A percentile compares a stretch with the other conserved stretches of the same genome.
Evolutionary conservation across 2,113 vertebrate genomes (phyloP).

Genomic region (Gasterosteus nipponicus): DNA sequence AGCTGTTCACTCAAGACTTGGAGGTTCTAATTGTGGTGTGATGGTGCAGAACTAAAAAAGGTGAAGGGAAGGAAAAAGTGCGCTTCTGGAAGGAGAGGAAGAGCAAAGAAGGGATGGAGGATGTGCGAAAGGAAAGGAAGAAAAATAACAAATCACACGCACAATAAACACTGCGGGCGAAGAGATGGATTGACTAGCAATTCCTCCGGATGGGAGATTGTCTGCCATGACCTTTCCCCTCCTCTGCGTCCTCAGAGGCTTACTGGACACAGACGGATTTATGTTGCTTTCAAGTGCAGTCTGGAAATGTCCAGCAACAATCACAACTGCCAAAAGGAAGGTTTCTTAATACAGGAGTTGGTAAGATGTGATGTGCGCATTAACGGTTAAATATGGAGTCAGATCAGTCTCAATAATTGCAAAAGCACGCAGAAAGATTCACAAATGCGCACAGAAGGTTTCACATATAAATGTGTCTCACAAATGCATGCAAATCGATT

Average conservation of each 20-base stretch:
- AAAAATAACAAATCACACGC: background rate
- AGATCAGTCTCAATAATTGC: no score
- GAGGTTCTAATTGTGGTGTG: constrained; percentile 60
- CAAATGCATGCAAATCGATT: no score
- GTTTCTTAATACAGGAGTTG: background rate
- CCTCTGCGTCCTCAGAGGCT: constrained; percentile 43
- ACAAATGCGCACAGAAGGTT: no score
- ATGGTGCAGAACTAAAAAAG: constrained; percentile 51
- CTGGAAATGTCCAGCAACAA: constrained; percentile 35
- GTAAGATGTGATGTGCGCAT: background rate
- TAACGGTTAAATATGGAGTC: background rate
- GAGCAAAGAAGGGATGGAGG: background rate
- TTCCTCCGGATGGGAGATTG: constrained; percentile 34
- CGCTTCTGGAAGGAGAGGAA: background rate
- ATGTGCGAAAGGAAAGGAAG: constrained; percentile 5
- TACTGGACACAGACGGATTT: constrained; percentile 60
- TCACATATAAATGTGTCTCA: no score
- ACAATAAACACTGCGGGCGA: background rate
- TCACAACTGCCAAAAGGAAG: constrained; percentile 10
- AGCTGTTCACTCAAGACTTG: constrained; percentile 58
- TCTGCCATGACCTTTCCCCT: constrained; percentile 62
- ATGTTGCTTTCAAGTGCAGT: constrained; percentile 61
- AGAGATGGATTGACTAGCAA: constrained; percentile 7
- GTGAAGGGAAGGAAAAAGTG: background rate
- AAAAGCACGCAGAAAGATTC: no score